phyloP scores from a whole-genome alignment of 2,113 vertebrate genomes.

The Cepphus grylle region DNA sequence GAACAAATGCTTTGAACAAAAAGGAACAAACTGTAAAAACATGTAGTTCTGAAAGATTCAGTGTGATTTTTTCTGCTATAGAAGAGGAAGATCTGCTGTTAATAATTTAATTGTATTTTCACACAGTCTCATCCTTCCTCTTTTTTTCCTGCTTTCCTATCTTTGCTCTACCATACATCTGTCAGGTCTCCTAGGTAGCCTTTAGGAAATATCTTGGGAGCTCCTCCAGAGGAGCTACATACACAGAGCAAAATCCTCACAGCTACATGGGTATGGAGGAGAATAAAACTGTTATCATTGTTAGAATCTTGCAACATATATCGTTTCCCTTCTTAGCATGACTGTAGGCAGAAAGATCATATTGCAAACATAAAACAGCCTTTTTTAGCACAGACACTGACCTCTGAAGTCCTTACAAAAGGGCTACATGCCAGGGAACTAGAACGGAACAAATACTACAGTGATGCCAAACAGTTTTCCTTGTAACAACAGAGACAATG shows the following conservation, averaged over 20 bases:
- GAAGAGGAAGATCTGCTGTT: background rate
- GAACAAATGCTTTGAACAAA: background rate
- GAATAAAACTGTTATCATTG: background rate
- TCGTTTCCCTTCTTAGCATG: background rate
- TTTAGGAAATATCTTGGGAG: background rate
- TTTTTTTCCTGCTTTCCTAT: background rate
- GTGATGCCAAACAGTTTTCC: background rate
- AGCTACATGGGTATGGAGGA: background rate
- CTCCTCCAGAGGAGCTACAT: background rate
- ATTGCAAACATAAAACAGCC: background rate
- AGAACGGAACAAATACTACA: slow-evolving; percentile 9
- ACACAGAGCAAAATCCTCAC: background rate
- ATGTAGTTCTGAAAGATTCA: background rate
- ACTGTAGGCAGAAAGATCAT: background rate
- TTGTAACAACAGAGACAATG: background rate
- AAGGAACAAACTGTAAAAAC: background rate
- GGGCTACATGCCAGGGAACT: background rate
- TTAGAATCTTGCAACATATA: background rate
- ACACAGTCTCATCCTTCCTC: background rate
- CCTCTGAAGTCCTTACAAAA: background rate
- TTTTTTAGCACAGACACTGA: background rate
- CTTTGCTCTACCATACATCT: background rate
- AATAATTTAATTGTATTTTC: background rate
- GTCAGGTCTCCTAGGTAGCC: background rate
- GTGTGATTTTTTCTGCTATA: background rate